A percentile compares a stretch with the other conserved stretches of the same genome.
phyloP scores from a whole-genome alignment of 2,113 vertebrate genomes.

The Heterochromis multidens region DNA sequence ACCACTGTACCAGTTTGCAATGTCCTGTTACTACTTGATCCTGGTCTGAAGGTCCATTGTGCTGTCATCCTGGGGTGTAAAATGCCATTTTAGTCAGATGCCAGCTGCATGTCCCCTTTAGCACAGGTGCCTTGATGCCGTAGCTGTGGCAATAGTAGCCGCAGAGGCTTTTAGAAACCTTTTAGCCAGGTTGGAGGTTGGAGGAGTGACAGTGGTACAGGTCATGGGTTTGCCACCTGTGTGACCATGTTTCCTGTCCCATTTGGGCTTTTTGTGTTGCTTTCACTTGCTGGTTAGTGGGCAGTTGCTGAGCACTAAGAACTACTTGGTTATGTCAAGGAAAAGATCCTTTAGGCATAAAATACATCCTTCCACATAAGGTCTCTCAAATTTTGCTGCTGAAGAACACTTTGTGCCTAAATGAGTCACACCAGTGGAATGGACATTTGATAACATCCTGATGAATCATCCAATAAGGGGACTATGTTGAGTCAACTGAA shows the following conservation, averaged over 20 bases:
- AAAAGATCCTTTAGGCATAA: background rate
- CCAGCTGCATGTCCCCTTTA: background rate
- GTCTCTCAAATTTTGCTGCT: accelerated
- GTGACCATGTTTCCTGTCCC: no score
- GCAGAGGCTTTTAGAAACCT: background rate
- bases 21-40: background rate
- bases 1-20: background rate
- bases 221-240: background rate
- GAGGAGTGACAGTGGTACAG: background rate
- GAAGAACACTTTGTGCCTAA: background rate
- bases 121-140: background rate
- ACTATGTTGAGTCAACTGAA: background rate
- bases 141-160: background rate
- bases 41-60: background rate
- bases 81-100: background rate
- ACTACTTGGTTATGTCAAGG: background rate
- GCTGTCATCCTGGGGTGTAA: background rate
- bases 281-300: background rate
- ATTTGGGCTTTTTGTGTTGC: no score
- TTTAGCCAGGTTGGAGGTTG: background rate
- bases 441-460: accelerated
- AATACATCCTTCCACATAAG: background rate
- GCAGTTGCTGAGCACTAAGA: background rate
- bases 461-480: background rate
- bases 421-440: background rate